These are phyloP conservation scores for Strix occidentalis DNA, from an alignment of 2,797 vertebrate species.

Conservation along the genomic window DNA sequence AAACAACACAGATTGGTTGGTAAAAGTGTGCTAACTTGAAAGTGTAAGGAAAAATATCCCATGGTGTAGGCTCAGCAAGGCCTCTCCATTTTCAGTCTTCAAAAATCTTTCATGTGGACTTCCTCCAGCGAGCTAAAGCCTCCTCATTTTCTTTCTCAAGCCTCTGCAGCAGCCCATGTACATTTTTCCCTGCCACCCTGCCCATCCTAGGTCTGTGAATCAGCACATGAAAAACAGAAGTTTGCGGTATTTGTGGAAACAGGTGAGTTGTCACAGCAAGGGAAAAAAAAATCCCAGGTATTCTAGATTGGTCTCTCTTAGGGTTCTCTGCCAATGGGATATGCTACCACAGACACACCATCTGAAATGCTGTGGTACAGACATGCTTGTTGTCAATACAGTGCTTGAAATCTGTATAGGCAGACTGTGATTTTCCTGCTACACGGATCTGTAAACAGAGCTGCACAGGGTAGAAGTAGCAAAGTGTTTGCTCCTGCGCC, in stretches of 20 bases:
- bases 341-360: neutral
- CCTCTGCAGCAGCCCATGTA: neutral
- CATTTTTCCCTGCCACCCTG: neutral
- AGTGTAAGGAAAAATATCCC: neutral
- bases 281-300: accelerated
- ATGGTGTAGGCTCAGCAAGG: neutral
- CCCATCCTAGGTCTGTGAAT: neutral
- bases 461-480: neutral
- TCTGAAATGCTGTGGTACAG: neutral
- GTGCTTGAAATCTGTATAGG: neutral
- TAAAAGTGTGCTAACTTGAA: neutral
- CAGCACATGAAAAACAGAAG: neutral
- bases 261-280: neutral
- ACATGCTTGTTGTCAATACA: too few species aligned
- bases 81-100: neutral
- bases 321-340: accelerated
- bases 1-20: neutral
- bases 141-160: neutral
- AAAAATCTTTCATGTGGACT: neutral
- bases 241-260: neutral
- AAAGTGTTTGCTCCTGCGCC: neutral
- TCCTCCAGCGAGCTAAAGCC: neutral
- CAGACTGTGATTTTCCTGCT: neutral
- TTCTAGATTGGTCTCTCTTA: neutral
- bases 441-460: neutral